Evolutionary conservation across 2,797 vertebrate genomes (phyloP).

Genomic region (Falco rusticolus): DNA sequence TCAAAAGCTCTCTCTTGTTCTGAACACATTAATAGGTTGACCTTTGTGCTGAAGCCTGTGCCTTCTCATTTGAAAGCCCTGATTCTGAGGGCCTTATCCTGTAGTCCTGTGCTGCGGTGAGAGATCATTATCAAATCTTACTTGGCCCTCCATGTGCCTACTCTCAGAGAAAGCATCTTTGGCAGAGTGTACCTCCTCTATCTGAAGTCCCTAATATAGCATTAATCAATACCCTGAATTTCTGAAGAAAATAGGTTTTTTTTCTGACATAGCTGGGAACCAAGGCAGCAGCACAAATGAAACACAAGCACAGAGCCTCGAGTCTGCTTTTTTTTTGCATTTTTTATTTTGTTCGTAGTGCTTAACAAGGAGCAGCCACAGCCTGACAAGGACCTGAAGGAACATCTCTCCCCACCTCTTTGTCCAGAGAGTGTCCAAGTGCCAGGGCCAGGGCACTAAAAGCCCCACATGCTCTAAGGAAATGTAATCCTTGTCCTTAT

Average conservation of each 20-base stretch:
- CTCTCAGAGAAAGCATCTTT: conserved; percentile 8
- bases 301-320: conserved; percentile 23
- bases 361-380: conserved; percentile 26
- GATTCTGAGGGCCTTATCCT: neutral
- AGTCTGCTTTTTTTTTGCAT: neutral
- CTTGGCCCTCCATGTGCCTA: neutral
- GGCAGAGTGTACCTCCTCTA: conserved; percentile 13
- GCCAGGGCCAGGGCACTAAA: conserved; percentile 27
- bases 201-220: conserved; percentile 29
- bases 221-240: conserved; percentile 45
- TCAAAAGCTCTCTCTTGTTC: conserved; percentile 5
- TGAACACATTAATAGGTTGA: neutral
- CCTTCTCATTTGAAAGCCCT: conserved; percentile 6
- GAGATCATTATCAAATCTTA: neutral
- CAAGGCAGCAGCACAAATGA: conserved; percentile 42
- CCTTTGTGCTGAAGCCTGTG: neutral
- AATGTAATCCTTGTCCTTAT: conserved; percentile 57
- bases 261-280: conserved; percentile 30
- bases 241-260: neutral
- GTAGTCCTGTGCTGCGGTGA: neutral
- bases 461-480: neutral
- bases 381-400: conserved; percentile 42
- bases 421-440: conserved; percentile 45
- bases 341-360: conserved; percentile 15
- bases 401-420: conserved; percentile 44